Evolutionary conservation across 2,113 vertebrate species (phyloP).

Genomic region (Archocentrus centrarchus): DNA sequence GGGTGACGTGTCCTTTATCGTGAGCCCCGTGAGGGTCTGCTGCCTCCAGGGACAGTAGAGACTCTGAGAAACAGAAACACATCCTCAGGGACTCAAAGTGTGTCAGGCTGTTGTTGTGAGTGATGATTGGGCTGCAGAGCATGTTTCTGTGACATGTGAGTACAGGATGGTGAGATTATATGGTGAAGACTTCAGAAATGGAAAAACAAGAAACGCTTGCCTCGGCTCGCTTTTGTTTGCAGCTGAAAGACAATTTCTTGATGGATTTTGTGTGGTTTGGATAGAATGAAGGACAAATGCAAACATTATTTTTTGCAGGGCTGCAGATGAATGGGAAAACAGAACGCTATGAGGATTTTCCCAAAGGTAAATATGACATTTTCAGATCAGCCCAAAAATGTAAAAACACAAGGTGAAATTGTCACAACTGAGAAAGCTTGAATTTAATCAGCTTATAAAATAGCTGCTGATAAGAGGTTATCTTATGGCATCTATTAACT

Average conservation of each 20-base stretch:
- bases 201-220: background rate
- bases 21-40: slow-evolving; percentile 14
- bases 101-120: slow-evolving; percentile 38
- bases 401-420: background rate
- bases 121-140: slow-evolving; percentile 6
- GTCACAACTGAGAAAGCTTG: background rate
- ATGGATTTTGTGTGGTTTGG: too few relatives aligned
- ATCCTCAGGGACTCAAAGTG: slow-evolving; percentile 34
- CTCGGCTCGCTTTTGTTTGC: background rate
- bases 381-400: background rate
- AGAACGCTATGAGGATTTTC: background rate
- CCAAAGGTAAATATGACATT: background rate
- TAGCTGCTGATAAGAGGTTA: background rate
- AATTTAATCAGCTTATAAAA: background rate
- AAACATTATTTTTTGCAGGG: background rate
- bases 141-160: slow-evolving; percentile 21
- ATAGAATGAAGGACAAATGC: background rate
- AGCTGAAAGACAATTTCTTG: background rate
- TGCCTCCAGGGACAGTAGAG: slow-evolving; percentile 6
- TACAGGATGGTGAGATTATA: background rate
- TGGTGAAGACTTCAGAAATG: background rate
- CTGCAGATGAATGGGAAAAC: background rate
- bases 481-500: fast-evolving
- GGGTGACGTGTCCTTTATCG: slow-evolving; percentile 15
- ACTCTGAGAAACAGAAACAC: slow-evolving; percentile 38